Conservation (phyloP, 2,797 vertebrate genomes). For the Fistularia tabacaria region DNA sequence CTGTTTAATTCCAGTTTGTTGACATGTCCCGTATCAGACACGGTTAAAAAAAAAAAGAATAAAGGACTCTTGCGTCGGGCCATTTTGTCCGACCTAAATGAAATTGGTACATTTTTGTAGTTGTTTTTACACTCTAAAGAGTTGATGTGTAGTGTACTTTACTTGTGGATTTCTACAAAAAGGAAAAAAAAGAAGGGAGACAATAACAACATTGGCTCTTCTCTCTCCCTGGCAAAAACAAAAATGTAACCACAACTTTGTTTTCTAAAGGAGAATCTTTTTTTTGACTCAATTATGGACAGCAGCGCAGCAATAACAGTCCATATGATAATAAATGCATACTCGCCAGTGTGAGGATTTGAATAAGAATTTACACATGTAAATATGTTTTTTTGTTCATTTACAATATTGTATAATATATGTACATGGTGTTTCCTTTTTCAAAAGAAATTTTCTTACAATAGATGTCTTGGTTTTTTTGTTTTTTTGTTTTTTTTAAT, state of each 20-base stretch:
- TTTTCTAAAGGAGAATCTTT: slow-evolving; percentile 74
- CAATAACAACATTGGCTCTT: slow-evolving; percentile 69
- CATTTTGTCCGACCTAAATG: background rate
- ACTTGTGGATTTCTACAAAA: slow-evolving; percentile 67
- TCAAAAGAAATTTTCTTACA: slow-evolving; percentile 82
- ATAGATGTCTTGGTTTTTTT: slow-evolving; percentile 80
- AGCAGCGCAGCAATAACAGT: slow-evolving; percentile 91
- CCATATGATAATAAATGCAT: slow-evolving; percentile 75
- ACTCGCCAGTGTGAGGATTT: slow-evolving; percentile 84
- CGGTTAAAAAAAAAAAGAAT: no score
- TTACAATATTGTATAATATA: slow-evolving; percentile 86
- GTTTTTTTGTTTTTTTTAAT: slow-evolving; percentile 83
- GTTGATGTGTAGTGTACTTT: slow-evolving; percentile 69
- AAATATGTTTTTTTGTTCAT: slow-evolving; percentile 81
- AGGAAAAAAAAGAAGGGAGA: slow-evolving; percentile 61
- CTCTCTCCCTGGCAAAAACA: slow-evolving; percentile 71
- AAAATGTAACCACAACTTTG: slow-evolving; percentile 68
- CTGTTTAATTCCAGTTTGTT: slow-evolving; percentile 33
- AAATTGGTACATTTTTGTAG: slow-evolving; percentile 59
- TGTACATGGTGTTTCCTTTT: slow-evolving; percentile 89
- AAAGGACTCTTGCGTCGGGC: background rate
- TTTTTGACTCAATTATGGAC: slow-evolving; percentile 75
- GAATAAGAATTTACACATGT: slow-evolving; percentile 81
- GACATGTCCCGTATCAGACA: no score
- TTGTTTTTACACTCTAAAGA: slow-evolving; percentile 73